phyloP scores from a whole-genome alignment of 2,888 invertebrate species.

The Eulithis prunata region DNA sequence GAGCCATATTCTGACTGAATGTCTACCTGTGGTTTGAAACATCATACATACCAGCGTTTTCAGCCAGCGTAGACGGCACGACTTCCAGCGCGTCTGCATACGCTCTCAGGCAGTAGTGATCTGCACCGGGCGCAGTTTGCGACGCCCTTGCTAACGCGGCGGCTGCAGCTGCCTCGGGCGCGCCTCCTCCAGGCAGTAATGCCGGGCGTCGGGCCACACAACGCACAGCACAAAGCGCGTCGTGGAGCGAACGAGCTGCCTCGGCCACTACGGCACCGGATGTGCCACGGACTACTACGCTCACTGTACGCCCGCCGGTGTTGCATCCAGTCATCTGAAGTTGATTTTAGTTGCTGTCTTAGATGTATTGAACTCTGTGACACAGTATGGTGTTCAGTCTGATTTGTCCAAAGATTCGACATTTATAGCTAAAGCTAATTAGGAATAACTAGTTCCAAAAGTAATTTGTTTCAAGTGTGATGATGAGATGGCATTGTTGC shows the following conservation, averaged over 20 bases:
- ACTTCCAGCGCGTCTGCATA: slow-evolving; percentile 98
- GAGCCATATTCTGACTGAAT: too few species aligned
- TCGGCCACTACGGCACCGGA: slow-evolving; percentile 95
- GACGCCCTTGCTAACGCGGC: slow-evolving; percentile 92
- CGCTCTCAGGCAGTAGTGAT: slow-evolving; percentile 97
- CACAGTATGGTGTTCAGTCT: too few species aligned
- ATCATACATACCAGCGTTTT: slow-evolving; percentile 71
- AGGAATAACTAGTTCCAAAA: too few species aligned
- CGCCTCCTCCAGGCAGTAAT: slow-evolving; percentile 97
- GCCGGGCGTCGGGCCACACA: slow-evolving; percentile 97
- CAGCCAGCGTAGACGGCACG: slow-evolving; percentile 78
- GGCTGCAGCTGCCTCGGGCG: slow-evolving; percentile 98
- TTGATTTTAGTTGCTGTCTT: not conserved
- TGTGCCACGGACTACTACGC: slow-evolving; percentile 93
- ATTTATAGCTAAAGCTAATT: too few species aligned
- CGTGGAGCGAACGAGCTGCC: slow-evolving; percentile 96
- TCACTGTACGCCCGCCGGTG: slow-evolving; percentile 95
- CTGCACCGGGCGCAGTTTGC: slow-evolving; percentile 94
- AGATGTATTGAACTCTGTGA: too few species aligned
- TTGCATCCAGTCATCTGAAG: slow-evolving; percentile 92
- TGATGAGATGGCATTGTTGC: too few species aligned
- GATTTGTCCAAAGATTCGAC: too few species aligned
- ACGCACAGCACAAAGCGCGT: slow-evolving; percentile 95
- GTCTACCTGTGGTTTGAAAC: too few species aligned
- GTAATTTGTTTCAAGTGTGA: too few species aligned